Evolutionary conservation across 2,888 invertebrate species (phyloP).

Genomic region (Tenthredo mesomela): DNA sequence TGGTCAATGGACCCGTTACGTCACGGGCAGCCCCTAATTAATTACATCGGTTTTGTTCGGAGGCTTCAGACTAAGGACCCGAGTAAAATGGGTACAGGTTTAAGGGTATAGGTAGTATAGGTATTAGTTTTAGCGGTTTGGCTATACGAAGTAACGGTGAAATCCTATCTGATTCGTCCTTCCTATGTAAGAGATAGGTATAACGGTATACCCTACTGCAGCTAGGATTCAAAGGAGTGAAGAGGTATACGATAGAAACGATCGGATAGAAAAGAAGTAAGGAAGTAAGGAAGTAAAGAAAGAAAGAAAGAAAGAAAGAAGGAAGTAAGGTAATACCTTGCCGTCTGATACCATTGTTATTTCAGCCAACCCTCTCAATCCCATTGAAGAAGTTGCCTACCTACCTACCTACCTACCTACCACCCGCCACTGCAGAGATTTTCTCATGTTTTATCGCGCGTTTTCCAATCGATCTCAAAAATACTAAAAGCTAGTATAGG

Average conservation of each 20-base stretch:
- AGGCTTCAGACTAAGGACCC: constrained; percentile 44
- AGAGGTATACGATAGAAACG: neutral
- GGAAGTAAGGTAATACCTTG: constrained; percentile 57
- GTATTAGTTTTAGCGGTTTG: constrained; percentile 57
- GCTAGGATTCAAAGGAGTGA: neutral
- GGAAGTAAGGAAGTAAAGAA: constrained; percentile 41
- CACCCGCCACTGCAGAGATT: constrained; percentile 26
- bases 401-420: neutral
- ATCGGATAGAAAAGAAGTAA: constrained; percentile 35
- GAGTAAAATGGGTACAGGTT: constrained; percentile 2
- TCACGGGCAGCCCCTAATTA: constrained; percentile 56
- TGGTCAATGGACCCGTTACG: constrained; percentile 45
- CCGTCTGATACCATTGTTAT: constrained; percentile 62
- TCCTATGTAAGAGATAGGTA: neutral
- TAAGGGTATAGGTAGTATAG: constrained; percentile 19
- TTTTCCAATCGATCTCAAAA: constrained; percentile 18
- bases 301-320: neutral
- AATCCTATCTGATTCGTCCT: neutral
- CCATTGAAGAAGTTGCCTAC: constrained; percentile 51
- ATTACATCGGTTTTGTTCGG: constrained; percentile 61
- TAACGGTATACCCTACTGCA: neutral
- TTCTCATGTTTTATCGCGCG: constrained; percentile 45
- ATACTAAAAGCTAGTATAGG: neutral
- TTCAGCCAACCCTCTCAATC: constrained; percentile 60
- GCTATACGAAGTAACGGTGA: neutral